Percentiles rank a stretch among this genome's conserved stretches.
These are phyloP conservation scores for Rhegmatorhina hoffmannsi DNA, from an alignment of 2,113 vertebrate species.

Conservation along the genomic window DNA sequence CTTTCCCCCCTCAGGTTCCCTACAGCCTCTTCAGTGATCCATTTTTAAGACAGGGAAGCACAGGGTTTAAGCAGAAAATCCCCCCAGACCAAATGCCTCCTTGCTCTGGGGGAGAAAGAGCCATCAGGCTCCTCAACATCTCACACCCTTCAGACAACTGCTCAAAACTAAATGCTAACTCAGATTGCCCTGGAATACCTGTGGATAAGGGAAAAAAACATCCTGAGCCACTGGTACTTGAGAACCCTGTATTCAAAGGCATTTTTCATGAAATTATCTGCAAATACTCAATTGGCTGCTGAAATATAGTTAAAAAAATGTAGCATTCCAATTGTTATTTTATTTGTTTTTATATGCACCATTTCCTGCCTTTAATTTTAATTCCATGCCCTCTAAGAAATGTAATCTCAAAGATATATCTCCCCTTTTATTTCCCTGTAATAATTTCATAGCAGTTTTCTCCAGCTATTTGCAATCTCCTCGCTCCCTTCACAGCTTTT, in stretches of 20 bases:
- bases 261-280: neutral
- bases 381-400: neutral
- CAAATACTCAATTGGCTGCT: neutral
- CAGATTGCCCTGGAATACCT: neutral
- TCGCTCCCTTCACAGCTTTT: conserved; percentile 17
- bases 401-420: neutral
- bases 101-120: neutral
- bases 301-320: neutral
- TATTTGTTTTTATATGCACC: neutral
- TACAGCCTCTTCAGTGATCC: no score
- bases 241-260: neutral
- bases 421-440: conserved; percentile 1
- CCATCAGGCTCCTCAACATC: neutral
- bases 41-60: neutral
- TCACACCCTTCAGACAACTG: neutral
- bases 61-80: neutral
- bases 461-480: neutral
- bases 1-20: neutral
- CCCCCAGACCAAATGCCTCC: fast-evolving
- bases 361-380: conserved; percentile 16
- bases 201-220: neutral
- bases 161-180: neutral
- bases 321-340: neutral
- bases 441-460: conserved; percentile 22
- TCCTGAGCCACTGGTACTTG: neutral